Evolutionary conservation across 2,113 vertebrate genomes (phyloP), one percentile per base, ranked within the genome.

Genomic region (Salvator merianae): DNA sequence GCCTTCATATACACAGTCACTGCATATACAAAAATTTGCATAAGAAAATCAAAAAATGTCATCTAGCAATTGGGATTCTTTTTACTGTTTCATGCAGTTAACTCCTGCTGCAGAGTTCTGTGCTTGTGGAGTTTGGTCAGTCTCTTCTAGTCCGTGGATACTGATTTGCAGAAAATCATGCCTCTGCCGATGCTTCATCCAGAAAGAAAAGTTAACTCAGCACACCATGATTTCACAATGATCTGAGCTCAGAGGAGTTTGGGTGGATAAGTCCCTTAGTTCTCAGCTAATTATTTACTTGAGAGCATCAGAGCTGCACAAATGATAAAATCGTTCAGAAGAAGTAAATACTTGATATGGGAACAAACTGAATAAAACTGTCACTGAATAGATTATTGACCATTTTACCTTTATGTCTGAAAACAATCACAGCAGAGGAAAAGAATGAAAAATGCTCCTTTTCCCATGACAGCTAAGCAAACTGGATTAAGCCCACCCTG

Each of bases 381-480:
- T 85, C 81, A 79, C 26, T 74, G 84, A 87, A 83, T 0, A 66
- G 88, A 40, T 83, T 91, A 87, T 86, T 68, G 89, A 91, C 87
- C 74, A 75, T 6, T 2, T 50, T 85, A 79, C 65, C 86, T 89
- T 50, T 8, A 30, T n/a, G 34, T 8, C 86, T 70, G 87, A 77
- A 88, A 87, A 88, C 66, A n/a, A 79, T 72, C 32, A 50, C 28
- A 55, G 0, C 24, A 8, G 50, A 5, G 38, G 43, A 50, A 53
- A 5, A 38, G 43, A 59, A 28, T 63, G 10, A 43, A 34, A 71
- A 81, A 79, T 74, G 24, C 1, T 43, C 7, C 53, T 0, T 0
- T 30, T 55, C 9, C n/a, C 5, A 69, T 24, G 78, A 14, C 59
- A 1, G n/a, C 75, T 0, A 65, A n/a, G 34, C 85, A 22, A 80